Conservation (phyloP, 2,113 vertebrate species). For the Myotis lucifugus region DNA sequence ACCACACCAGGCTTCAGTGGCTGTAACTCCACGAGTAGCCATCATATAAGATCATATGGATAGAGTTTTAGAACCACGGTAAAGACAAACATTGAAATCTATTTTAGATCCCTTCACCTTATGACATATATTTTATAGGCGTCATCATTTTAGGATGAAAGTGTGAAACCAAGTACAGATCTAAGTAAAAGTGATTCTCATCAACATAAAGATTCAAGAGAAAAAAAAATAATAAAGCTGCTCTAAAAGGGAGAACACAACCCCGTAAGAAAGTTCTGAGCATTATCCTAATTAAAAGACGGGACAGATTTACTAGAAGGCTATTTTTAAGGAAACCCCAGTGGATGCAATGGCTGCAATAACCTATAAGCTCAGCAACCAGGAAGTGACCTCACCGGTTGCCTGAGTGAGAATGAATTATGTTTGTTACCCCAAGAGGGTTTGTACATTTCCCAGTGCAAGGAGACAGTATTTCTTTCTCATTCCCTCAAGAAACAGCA, state of each 20-base stretch:
- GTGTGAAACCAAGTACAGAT: neutral
- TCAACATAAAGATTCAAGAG: neutral
- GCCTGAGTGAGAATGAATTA: conserved; percentile 78
- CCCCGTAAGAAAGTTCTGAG: conserved; percentile 66
- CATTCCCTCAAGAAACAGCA: conserved; percentile 53
- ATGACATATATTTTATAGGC: neutral
- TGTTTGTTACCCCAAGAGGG: conserved; percentile 79
- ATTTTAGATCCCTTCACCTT: neutral
- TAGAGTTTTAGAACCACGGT: neutral
- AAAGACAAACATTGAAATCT: neutral
- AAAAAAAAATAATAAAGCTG: conserved; percentile 31
- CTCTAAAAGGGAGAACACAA: conserved; percentile 61
- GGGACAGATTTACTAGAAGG: conserved; percentile 77
- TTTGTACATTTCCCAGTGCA: conserved; percentile 70
- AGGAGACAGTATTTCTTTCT: conserved; percentile 45
- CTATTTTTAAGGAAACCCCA: conserved; percentile 80
- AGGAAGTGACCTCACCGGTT: conserved; percentile 83
- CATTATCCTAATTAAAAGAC: conserved; percentile 79
- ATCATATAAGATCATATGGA: neutral
- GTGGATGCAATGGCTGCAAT: conserved; percentile 49
- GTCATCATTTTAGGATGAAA: neutral
- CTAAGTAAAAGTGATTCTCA: neutral
- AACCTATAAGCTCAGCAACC: conserved; percentile 66
- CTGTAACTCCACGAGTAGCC: neutral
- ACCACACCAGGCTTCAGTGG: neutral